A percentile compares a stretch with the other conserved stretches of the same genome.
These are phyloP conservation scores for Plebejus melissa DNA, from an alignment of 2,888 invertebrate species.

Conservation along the genomic window DNA sequence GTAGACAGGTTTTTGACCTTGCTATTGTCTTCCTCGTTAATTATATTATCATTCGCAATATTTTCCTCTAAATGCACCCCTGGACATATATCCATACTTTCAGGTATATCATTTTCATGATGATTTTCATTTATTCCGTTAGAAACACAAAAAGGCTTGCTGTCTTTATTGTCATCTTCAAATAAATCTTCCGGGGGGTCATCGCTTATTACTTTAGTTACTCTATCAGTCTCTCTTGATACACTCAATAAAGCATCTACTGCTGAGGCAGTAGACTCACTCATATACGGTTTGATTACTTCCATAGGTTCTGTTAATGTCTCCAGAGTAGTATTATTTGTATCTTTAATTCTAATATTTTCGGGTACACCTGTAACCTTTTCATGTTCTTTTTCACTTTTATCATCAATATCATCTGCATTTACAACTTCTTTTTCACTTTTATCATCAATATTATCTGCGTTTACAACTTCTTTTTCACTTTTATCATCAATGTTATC, in stretches of 20 bases:
- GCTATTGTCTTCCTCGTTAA: not conserved
- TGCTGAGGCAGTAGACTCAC: conserved; percentile 67
- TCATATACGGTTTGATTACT: conserved; percentile 52
- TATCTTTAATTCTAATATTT: not conserved
- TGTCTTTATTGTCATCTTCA: conserved; percentile 67
- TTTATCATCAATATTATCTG: not conserved
- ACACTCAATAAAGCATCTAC: conserved; percentile 71
- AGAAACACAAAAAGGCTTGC: conserved; percentile 38
- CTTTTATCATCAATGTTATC: too few species aligned
- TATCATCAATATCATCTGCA: not conserved
- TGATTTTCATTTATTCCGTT: conserved; percentile 45
- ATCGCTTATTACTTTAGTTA: conserved; percentile 61
- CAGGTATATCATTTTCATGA: conserved; percentile 38
- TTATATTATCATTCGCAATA: not conserved
- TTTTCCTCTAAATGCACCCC: conserved; percentile 7
- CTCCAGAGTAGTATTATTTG: not conserved
- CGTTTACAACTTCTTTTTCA: too few species aligned
- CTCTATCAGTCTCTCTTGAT: conserved; percentile 65
- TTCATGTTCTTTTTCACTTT: conserved; percentile 17
- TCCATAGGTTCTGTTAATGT: conserved; percentile 34
- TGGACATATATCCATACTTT: conserved; percentile 33
- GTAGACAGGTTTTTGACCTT: not conserved
- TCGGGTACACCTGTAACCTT: not conserved
- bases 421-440: conserved; percentile 23
- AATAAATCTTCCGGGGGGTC: conserved; percentile 71